Conservation (phyloP, 2,797 vertebrate species). For the Lutjanus campechanus region DNA sequence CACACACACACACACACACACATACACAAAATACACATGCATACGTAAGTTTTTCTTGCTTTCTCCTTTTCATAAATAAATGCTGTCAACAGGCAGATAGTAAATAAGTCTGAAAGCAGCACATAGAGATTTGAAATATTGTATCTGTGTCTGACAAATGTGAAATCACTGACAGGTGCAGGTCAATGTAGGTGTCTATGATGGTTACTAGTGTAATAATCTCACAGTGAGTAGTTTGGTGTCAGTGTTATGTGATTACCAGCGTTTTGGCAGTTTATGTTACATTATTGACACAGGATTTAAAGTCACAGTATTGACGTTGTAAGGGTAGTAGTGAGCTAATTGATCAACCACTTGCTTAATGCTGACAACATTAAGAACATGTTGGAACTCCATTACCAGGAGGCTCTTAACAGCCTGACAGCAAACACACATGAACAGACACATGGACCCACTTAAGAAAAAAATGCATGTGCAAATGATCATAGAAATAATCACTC, state of each 20-base stretch:
- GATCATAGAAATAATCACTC: not conserved
- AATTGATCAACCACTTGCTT: constrained; percentile 77
- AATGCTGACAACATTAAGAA: constrained; percentile 79
- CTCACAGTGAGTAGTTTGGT: not conserved
- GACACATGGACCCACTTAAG: not conserved
- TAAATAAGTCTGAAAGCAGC: constrained; percentile 1
- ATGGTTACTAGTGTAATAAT: constrained; percentile 16
- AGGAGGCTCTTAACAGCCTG: constrained; percentile 13
- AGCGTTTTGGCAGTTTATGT: constrained; percentile 62
- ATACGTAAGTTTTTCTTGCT: constrained; percentile 2
- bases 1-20: constrained; percentile 15
- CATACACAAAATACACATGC: not conserved
- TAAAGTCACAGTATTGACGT: constrained; percentile 70
- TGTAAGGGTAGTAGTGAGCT: constrained; percentile 72
- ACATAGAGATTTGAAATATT: not conserved
- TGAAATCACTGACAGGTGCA: not conserved
- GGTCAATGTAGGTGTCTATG: not conserved
- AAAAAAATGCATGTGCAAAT: not conserved
- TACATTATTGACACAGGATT: constrained; percentile 61
- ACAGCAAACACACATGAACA: constrained; percentile 6
- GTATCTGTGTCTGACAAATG: not conserved
- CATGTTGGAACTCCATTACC: constrained; percentile 66
- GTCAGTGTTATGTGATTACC: constrained; percentile 28
- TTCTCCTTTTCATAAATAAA: constrained; percentile 26
- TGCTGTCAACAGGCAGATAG: not conserved